phyloP scores from a whole-genome alignment of 2,113 vertebrate genomes.

The Salvator merianae region DNA sequence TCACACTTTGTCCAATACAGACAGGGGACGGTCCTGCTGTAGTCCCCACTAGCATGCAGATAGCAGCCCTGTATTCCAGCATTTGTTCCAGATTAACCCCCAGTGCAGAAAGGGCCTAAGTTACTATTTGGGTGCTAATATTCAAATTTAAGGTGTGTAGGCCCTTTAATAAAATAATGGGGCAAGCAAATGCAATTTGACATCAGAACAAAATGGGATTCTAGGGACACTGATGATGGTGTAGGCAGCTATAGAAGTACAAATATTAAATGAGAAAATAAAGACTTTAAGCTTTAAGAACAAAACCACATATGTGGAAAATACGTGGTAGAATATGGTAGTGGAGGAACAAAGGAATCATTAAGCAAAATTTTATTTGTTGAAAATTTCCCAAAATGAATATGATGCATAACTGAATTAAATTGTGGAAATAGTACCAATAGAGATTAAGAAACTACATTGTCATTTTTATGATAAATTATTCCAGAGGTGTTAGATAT shows the following conservation, averaged over 20 bases:
- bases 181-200: neutral
- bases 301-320: neutral
- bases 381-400: neutral
- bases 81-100: too few relatives aligned
- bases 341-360: neutral
- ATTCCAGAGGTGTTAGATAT: neutral
- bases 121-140: neutral
- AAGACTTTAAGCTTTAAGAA: neutral
- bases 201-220: neutral
- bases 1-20: too few relatives aligned
- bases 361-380: too few relatives aligned
- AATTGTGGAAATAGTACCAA: neutral
- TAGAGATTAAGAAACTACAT: neutral
- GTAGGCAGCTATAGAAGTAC: neutral
- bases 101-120: too few relatives aligned
- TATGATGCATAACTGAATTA: neutral
- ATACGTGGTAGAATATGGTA: neutral
- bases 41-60: too few relatives aligned
- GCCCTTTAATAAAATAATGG: neutral
- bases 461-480: neutral
- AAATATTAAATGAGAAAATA: neutral
- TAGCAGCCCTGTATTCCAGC: too few relatives aligned
- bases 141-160: neutral
- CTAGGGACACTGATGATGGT: neutral
- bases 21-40: too few relatives aligned